Conservation (phyloP, 2,888 invertebrate species). For the Antheraea assamensis region DNA sequence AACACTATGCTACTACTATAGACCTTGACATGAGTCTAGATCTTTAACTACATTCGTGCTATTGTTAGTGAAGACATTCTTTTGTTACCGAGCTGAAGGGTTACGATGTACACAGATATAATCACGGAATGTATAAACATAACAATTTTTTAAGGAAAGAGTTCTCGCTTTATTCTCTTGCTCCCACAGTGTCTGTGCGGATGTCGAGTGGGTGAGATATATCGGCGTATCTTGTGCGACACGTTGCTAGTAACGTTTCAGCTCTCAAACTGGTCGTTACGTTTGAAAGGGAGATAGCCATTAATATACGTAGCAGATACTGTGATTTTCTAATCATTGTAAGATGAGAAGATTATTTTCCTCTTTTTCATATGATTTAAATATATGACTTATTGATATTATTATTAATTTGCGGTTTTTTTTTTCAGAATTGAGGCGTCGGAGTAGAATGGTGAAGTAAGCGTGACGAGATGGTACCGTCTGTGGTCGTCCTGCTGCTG, state of each 20-base stretch:
- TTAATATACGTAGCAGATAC: neutral
- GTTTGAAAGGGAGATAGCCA: neutral
- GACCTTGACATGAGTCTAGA: slow-evolving; percentile 42
- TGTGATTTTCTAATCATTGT: neutral
- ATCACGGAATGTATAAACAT: slow-evolving; percentile 25
- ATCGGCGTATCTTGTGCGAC: neutral
- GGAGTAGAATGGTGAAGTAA: slow-evolving; percentile 69
- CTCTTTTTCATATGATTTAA: neutral
- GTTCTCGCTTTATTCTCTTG: slow-evolving; percentile 10
- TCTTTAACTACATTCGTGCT: slow-evolving; percentile 44
- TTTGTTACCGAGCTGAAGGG: slow-evolving; percentile 44
- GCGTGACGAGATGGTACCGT: slow-evolving; percentile 62
- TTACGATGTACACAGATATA: slow-evolving; percentile 23
- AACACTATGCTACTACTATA: slow-evolving; percentile 29
- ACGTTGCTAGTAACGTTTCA: neutral
- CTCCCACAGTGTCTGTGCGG: slow-evolving; percentile 8
- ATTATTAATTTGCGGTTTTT: neutral
- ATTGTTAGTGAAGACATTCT: slow-evolving; percentile 46
- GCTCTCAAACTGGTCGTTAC: slow-evolving; percentile 10
- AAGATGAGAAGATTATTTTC: neutral
- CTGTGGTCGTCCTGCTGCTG: slow-evolving; percentile 59
- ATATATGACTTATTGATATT: neutral
- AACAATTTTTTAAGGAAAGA: slow-evolving; percentile 12
- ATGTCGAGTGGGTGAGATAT: slow-evolving; percentile 9
- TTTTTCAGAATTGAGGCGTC: slow-evolving; percentile 30